Evolutionary conservation across 2,113 vertebrate genomes (phyloP).

Genomic region (Corynorhinus townsendii): DNA sequence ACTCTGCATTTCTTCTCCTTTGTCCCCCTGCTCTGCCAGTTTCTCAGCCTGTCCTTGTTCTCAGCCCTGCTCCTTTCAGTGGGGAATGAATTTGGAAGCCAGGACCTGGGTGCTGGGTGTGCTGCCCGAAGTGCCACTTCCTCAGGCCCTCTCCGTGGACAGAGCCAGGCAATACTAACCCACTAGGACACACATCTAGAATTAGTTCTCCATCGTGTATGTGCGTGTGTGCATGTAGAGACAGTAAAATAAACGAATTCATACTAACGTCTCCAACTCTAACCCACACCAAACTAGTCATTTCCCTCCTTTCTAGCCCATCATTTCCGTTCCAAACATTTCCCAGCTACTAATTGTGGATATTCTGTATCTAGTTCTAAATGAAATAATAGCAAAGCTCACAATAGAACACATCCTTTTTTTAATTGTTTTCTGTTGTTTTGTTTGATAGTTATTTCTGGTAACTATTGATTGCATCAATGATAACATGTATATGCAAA

Average conservation of each 20-base stretch:
- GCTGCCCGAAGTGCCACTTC: background rate
- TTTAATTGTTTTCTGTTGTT: background rate
- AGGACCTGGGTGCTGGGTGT: background rate
- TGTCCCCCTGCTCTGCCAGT: background rate
- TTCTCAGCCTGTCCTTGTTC: background rate
- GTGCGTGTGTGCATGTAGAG: background rate
- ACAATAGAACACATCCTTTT: background rate
- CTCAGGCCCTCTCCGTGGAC: background rate
- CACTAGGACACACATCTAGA: accelerated
- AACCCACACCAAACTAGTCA: background rate
- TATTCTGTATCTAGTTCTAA: background rate
- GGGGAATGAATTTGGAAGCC: background rate
- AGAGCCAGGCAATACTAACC: background rate
- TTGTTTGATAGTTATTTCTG: background rate
- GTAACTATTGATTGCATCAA: background rate
- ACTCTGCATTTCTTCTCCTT: accelerated
- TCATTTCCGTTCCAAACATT: background rate
- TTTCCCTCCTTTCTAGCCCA: background rate
- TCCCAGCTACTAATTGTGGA: background rate
- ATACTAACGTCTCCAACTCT: background rate
- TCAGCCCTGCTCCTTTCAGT: background rate
- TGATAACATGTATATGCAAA: background rate
- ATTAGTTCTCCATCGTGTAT: background rate
- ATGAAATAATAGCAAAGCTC: background rate
- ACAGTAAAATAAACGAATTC: background rate